Evolutionary conservation across 2,888 invertebrate genomes (phyloP).

Genomic region (Phaonia tiefii): DNA sequence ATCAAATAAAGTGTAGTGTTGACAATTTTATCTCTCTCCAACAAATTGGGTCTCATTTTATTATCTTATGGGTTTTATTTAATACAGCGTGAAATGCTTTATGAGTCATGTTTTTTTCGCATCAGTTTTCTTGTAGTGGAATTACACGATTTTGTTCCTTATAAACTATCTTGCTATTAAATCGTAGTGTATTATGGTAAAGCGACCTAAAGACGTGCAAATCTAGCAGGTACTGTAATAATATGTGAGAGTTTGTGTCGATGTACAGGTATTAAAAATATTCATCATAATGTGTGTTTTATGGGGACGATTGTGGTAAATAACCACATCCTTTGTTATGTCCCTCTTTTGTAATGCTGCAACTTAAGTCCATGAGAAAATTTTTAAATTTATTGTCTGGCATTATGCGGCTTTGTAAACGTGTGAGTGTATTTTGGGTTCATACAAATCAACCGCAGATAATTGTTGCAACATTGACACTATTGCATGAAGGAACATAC

Average conservation of each 20-base stretch:
- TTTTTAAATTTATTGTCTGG: conserved; percentile 42
- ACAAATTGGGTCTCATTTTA: too few relatives aligned
- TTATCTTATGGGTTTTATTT: too few relatives aligned
- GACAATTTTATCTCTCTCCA: too few relatives aligned
- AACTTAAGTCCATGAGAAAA: conserved; percentile 38
- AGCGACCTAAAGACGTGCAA: not conserved
- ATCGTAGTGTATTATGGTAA: too few relatives aligned
- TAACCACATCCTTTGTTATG: conserved; percentile 64
- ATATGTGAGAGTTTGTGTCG: not conserved
- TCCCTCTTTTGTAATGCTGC: conserved; percentile 32
- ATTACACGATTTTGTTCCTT: too few relatives aligned
- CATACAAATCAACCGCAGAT: conserved; percentile 57
- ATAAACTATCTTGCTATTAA: too few relatives aligned
- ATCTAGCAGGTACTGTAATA: not conserved
- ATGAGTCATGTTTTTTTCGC: too few relatives aligned
- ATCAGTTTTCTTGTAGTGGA: too few relatives aligned
- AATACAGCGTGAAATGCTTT: too few relatives aligned
- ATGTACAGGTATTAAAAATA: conserved; percentile 1
- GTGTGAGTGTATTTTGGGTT: conserved; percentile 23
- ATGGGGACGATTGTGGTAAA: conserved; percentile 58
- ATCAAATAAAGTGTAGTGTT: too few relatives aligned
- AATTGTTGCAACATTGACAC: conserved; percentile 67
- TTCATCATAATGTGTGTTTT: conserved; percentile 7
- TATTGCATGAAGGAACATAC: conserved; percentile 42
- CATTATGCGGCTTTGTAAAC: not conserved